Base-by-base conservation (phyloP, 2,888 invertebrate genomes). In the Lasioglossum zephyrum region DNA sequence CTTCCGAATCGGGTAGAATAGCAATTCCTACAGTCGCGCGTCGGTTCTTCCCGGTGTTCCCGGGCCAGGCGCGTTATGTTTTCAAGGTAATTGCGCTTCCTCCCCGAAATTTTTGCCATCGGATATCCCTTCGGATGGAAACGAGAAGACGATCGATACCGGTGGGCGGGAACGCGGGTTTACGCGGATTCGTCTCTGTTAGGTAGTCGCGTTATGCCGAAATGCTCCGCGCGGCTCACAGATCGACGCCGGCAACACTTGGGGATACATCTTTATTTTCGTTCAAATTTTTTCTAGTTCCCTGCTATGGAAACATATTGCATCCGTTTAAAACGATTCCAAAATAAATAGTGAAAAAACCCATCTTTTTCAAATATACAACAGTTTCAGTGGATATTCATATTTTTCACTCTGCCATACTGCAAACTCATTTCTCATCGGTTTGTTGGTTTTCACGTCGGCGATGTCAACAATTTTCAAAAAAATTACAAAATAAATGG, bases 1-100 rank as follows among this genome's bases (percentile, higher is more conserved):
- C 78, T 73, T 18, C 39, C 4, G 75, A 78, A 57, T 83, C 84
- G 84, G 44, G 11, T 31, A 44, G 70, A 81, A 75, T 63, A 60
- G 9, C 53, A n/a, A 31, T 73, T 73, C 47, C 16, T 3, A 13
- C 53, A 8, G 53, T 53, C 31, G 11, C 18, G 3, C 2, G 8
- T 77, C 41, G 26, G 66, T 31, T n/a, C n/a, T 47, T 53, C 31
- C 44, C 66, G n/a, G 22, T 5, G 41, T 66, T 36, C 36, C 66
- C 36, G 31, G 31, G 0, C 1, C 22, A 6, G 26, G 18, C 73
- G 69, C n/a, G n/a, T 49, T 69, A 69, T 36, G 77, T 49, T 31
- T 31, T n/a, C 70, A 16, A 39, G 44, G 16, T 11, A 49, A 41
- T 77, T 49, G 47, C 49, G 13, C 36, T 16, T 36, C 22, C 26